These are phyloP conservation scores for Panorpa germanica DNA, from an alignment of 2,888 invertebrate species.

Conservation along the genomic window DNA sequence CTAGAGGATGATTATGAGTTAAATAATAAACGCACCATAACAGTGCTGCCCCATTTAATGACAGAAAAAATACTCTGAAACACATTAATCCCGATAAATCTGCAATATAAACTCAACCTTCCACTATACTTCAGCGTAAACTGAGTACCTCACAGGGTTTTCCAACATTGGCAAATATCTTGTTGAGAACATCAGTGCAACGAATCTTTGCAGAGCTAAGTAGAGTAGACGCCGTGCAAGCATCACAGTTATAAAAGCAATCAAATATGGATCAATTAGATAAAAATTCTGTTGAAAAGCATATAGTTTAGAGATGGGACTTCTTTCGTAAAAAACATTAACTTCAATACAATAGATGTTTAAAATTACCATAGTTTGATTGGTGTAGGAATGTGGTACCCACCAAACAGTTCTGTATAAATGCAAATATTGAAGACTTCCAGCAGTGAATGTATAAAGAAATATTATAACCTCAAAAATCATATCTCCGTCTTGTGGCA, in stretches of 20 bases:
- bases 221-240: slow-evolving; percentile 64
- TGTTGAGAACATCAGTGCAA: slow-evolving; percentile 29
- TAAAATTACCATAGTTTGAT: slow-evolving; percentile 62
- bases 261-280: slow-evolving; percentile 75
- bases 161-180: slow-evolving; percentile 21
- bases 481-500: slow-evolving; percentile 61
- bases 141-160: slow-evolving; percentile 14
- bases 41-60: slow-evolving; percentile 36
- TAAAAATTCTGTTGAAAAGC: slow-evolving; percentile 80
- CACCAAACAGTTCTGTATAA: slow-evolving; percentile 95
- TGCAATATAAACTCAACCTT: background rate
- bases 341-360: slow-evolving; percentile 1
- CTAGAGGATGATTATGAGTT: slow-evolving; percentile 50
- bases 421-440: slow-evolving; percentile 82
- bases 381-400: slow-evolving; percentile 81
- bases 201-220: slow-evolving; percentile 29
- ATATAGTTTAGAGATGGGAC: slow-evolving; percentile 4
- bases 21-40: slow-evolving; percentile 54
- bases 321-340: slow-evolving; percentile 6
- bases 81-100: slow-evolving; percentile 10
- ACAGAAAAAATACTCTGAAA: slow-evolving; percentile 42
- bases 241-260: slow-evolving; percentile 66
- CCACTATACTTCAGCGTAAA: slow-evolving; percentile 16
- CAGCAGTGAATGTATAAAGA: slow-evolving; percentile 55
- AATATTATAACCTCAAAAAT: slow-evolving; percentile 76